These are phyloP conservation scores for Dinoponera quadriceps DNA, from an alignment of 1,140 invertebrate species.

Conservation along the genomic window DNA sequence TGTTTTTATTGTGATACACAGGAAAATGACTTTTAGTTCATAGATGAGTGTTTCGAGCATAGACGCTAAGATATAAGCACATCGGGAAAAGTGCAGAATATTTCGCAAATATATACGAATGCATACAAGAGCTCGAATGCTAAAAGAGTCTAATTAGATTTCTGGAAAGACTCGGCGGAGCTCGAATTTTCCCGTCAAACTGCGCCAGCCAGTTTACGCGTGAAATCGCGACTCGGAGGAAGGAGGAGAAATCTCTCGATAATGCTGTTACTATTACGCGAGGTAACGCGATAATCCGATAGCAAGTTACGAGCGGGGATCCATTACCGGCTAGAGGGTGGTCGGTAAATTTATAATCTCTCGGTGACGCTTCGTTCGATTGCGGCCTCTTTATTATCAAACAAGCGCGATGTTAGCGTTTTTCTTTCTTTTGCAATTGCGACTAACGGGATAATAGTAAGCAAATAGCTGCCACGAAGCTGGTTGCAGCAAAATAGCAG, in stretches of 20 bases:
- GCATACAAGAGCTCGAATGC: not conserved
- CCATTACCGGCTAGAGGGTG: not conserved
- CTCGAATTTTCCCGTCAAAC: not conserved
- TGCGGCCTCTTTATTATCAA: not conserved
- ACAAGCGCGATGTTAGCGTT: not conserved
- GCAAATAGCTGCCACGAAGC: too few relatives aligned
- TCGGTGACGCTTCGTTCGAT: not conserved
- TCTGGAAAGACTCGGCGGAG: not conserved
- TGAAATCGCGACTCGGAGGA: not conserved
- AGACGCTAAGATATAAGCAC: not conserved
- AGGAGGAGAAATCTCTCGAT: constrained; percentile 6
- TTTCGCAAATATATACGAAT: not conserved
- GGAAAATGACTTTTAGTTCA: too few relatives aligned
- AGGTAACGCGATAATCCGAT: constrained; percentile 9
- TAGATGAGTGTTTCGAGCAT: too few relatives aligned
- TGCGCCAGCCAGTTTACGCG: not conserved
- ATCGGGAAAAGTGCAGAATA: not conserved
- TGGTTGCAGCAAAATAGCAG: too few relatives aligned
- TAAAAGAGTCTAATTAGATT: not conserved
- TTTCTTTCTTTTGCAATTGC: not conserved
- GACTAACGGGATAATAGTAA: too few relatives aligned
- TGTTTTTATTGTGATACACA: too few relatives aligned
- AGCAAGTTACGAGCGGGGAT: constrained; percentile 1
- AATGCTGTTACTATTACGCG: not conserved
- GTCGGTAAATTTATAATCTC: constrained; percentile 3